Evolutionary conservation across 2,888 invertebrate genomes (phyloP), one percentile per base, ranked within the genome.

Genomic region (Baronia brevicornis): DNA sequence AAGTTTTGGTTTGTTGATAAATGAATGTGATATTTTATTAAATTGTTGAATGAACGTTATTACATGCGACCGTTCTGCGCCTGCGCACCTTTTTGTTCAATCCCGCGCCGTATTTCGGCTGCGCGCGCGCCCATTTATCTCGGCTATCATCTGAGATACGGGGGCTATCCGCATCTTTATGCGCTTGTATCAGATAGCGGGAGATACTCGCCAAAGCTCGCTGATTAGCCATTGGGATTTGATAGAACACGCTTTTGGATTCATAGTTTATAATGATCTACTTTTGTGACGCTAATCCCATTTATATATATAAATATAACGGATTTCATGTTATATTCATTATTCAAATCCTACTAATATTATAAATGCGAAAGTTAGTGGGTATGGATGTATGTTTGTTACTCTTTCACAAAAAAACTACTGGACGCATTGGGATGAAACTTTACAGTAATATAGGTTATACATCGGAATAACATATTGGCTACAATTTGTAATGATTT

Each of bases 121-220:
- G 78, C 66, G 68, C 60, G 69, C 66, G 52, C 59, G 45, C 46
- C 60, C 65, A 62, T 75, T 77, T 80, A 79, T 79, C 79, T 71
- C 53, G 45, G 61, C 65, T 69, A 72, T 73, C 73, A 72, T 77
- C 78, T 67, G 65, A 68, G 78, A 79, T 77, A 74, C 70, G 60
- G 65, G 60, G 68, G 74, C 72, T 71, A 59, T 44, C 51, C 51
- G 65, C 58, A 73, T 73, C 78, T 71, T 73, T 72, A 70, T 67
- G 68, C 64, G 58, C 54, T 48, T 54, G 57, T 58, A 63, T 64
- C 67, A 55, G 74, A 75, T 69, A 65, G 54, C 56, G 51, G 59
- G 41, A 52, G 63, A 61, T 61, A 60, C 43, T 45, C 46, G 48
- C 56, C 48, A 61, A 66, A 54, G 60, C 56, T 38, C 45, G 44